Evolutionary conservation across 1,140 invertebrate species (phyloP).

Genomic region (Radopholus similis): DNA sequence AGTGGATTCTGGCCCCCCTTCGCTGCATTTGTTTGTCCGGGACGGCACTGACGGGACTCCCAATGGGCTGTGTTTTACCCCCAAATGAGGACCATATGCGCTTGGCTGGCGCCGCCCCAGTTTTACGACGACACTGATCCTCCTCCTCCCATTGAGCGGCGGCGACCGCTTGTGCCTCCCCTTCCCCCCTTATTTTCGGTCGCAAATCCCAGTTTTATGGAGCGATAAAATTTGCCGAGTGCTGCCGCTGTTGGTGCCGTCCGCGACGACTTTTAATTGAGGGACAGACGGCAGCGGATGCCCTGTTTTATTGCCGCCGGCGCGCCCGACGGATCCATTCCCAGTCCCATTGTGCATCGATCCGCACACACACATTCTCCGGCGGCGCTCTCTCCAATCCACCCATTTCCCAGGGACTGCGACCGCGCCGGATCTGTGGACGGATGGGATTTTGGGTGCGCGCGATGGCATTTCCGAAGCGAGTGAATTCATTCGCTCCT

Average conservation of each 20-base stretch:
- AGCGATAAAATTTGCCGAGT: too few species aligned
- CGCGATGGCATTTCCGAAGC: too few species aligned
- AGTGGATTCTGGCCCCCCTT: too few species aligned
- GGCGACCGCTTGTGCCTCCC: too few species aligned
- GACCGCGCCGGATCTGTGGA: too few species aligned
- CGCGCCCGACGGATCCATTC: not conserved
- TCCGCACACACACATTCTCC: not conserved
- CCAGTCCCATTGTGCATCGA: not conserved
- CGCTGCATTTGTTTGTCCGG: too few species aligned
- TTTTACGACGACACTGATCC: not conserved
- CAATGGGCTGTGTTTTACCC: too few species aligned
- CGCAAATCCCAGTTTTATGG: not conserved
- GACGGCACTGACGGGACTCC: too few species aligned
- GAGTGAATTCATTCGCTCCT: too few species aligned
- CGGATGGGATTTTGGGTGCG: too few species aligned
- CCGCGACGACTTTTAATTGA: not conserved
- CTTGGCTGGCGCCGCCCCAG: not conserved
- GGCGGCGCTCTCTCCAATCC: not conserved
- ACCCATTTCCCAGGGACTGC: too few species aligned
- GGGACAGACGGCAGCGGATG: conserved; percentile 1
- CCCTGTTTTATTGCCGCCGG: conserved; percentile 3
- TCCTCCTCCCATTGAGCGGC: not conserved
- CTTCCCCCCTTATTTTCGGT: not conserved
- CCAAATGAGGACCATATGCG: too few species aligned
- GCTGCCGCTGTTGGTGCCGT: not conserved